These are phyloP conservation scores for Clunio marinus DNA, from an alignment of 2,888 invertebrate genomes.

Conservation along the genomic window DNA sequence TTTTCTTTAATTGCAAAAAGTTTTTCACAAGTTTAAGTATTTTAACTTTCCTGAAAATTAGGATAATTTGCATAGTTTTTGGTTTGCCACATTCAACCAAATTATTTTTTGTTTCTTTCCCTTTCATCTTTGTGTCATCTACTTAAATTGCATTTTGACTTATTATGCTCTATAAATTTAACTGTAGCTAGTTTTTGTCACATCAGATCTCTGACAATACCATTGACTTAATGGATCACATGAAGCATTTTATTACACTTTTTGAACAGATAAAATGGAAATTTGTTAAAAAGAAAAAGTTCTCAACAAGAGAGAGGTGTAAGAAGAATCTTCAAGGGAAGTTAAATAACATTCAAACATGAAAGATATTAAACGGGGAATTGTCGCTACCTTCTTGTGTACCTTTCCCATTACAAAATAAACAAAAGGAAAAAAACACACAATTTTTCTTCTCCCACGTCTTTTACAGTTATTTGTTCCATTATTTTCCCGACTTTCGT, in stretches of 20 bases:
- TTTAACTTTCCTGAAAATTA: too few relatives aligned
- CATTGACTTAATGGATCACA: not conserved
- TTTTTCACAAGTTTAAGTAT: too few relatives aligned
- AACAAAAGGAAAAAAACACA: too few relatives aligned
- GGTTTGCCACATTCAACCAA: too few relatives aligned
- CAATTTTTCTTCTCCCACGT: conserved; percentile 29
- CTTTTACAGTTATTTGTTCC: conserved; percentile 18
- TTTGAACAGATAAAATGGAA: not conserved
- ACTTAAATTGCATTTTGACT: not conserved
- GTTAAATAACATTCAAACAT: conserved; percentile 37
- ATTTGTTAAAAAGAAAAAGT: not conserved
- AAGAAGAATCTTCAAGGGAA: conserved; percentile 14
- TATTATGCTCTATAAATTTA: not conserved
- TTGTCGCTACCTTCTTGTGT: conserved; percentile 14
- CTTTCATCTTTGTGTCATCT: too few relatives aligned
- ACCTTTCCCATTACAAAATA: not conserved
- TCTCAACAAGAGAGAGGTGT: not conserved
- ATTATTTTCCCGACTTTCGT: conserved; percentile 17
- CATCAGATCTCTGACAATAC: not conserved
- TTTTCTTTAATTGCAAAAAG: too few relatives aligned
- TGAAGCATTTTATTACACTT: not conserved
- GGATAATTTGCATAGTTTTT: too few relatives aligned
- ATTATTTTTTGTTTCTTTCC: too few relatives aligned
- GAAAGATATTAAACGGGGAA: conserved; percentile 37
- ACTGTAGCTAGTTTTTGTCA: not conserved